Conservation (phyloP, 1,140 invertebrate species). For the Bombyx mandarina region DNA sequence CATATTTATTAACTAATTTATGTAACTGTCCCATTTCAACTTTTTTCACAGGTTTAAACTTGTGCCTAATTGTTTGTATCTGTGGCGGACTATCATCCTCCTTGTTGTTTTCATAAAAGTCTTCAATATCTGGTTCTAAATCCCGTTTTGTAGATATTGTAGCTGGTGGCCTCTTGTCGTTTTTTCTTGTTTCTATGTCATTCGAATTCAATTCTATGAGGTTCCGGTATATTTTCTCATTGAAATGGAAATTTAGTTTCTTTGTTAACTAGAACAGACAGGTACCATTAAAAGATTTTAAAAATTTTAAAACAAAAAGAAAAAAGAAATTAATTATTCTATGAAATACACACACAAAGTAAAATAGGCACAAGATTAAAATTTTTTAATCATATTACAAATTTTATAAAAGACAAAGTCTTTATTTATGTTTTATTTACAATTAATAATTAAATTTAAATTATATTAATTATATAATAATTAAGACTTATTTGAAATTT, state of each 20-base stretch:
- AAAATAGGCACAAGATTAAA: too few relatives aligned
- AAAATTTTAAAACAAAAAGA: not conserved
- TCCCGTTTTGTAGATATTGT: slow-evolving; percentile 35
- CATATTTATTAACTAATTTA: slow-evolving; percentile 41
- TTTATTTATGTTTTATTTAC: too few relatives aligned
- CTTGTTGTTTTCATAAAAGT: slow-evolving; percentile 51
- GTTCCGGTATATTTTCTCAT: slow-evolving; percentile 64
- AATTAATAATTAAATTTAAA: too few relatives aligned
- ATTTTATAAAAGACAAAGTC: too few relatives aligned
- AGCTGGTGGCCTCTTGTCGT: slow-evolving; percentile 25
- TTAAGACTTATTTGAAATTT: too few relatives aligned
- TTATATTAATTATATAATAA: too few relatives aligned
- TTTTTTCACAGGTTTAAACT: slow-evolving; percentile 39
- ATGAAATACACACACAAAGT: too few relatives aligned
- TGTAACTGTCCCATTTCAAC: slow-evolving; percentile 43
- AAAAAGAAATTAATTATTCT: too few relatives aligned
- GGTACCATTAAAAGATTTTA: slow-evolving; percentile 6
- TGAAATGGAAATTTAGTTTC: slow-evolving; percentile 62
- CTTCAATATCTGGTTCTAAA: slow-evolving; percentile 62
- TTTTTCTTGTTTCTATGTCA: slow-evolving; percentile 29
- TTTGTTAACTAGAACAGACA: slow-evolving; percentile 52
- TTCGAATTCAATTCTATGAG: slow-evolving; percentile 62
- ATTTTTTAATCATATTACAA: too few relatives aligned
- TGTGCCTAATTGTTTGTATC: slow-evolving; percentile 43
- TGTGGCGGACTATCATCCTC: slow-evolving; percentile 41